Conservation (phyloP, 2,888 invertebrate genomes). For the Caenorhabditis drosophilae region DNA sequence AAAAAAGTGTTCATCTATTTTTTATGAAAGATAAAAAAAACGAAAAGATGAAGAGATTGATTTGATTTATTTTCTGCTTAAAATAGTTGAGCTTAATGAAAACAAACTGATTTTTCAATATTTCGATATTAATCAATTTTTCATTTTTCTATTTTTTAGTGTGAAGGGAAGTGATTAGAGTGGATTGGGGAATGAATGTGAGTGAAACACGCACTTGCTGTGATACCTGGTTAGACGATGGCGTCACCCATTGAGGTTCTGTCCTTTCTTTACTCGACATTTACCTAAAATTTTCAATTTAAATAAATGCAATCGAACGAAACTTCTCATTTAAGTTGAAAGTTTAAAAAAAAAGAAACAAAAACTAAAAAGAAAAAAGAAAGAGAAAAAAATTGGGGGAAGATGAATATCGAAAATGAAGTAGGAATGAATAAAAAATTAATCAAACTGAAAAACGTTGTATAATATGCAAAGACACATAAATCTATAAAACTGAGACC, state of each 20-base stretch:
- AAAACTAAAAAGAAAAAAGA: not conserved
- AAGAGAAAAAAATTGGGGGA: not conserved
- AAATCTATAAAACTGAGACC: too few relatives aligned
- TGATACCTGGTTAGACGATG: constrained; percentile 65
- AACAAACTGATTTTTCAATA: too few relatives aligned
- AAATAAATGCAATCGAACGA: not conserved
- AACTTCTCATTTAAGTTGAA: not conserved
- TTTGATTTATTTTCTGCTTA: too few relatives aligned
- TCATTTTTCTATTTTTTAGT: too few relatives aligned
- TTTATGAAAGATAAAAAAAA: too few relatives aligned
- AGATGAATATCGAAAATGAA: not conserved
- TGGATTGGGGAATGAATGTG: constrained; percentile 15
- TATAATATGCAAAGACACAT: too few relatives aligned
- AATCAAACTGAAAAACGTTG: too few relatives aligned
- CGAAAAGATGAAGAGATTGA: too few relatives aligned
- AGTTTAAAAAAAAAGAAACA: not conserved
- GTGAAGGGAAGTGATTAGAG: constrained; percentile 1
- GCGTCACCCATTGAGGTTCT: constrained; percentile 68
- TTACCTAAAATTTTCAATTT: not conserved
- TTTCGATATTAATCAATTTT: too few relatives aligned
- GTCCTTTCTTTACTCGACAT: constrained; percentile 62
- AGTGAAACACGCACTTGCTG: constrained; percentile 52
- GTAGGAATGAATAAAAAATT: not conserved
- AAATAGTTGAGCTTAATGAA: too few relatives aligned
- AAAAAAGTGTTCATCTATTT: too few relatives aligned